Percentiles rank a stretch among this genome's conserved stretches.
phyloP scores from a whole-genome alignment of 1,140 invertebrate species.

The Drosophila willistoni region DNA sequence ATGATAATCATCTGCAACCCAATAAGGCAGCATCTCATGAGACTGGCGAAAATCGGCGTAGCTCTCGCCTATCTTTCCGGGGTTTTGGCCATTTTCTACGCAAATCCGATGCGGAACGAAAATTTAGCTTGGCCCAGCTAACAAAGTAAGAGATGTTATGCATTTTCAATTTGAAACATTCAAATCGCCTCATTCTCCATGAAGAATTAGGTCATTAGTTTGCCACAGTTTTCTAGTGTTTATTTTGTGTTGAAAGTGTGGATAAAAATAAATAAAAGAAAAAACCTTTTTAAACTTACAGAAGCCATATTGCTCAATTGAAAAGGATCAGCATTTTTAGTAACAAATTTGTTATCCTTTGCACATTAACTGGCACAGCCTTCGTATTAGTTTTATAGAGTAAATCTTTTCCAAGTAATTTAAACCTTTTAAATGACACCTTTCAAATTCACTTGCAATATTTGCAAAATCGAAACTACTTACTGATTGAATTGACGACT shows the following conservation, averaged over 20 bases:
- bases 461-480: too few relatives aligned
- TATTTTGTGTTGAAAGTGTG: not conserved
- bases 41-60: constrained; percentile 52
- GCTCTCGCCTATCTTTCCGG: constrained; percentile 66
- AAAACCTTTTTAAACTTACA: too few relatives aligned
- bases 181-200: not conserved
- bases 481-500: too few relatives aligned
- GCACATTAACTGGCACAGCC: too few relatives aligned
- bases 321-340: too few relatives aligned
- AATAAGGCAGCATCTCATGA: constrained; percentile 44
- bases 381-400: too few relatives aligned
- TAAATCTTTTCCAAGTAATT: too few relatives aligned
- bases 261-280: too few relatives aligned
- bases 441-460: too few relatives aligned
- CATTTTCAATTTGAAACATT: constrained; percentile 26
- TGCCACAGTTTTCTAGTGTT: not conserved
- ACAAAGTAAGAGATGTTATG: constrained; percentile 67
- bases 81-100: constrained; percentile 74
- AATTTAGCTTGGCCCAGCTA: constrained; percentile 79
- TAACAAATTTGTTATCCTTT: too few relatives aligned
- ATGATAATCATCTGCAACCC: constrained; percentile 66
- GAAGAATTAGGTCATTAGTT: not conserved
- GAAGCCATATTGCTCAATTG: too few relatives aligned
- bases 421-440: too few relatives aligned
- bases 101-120: constrained; percentile 72